Conservation (phyloP, 1,140 invertebrate genomes). For the Drosophila auraria region DNA sequence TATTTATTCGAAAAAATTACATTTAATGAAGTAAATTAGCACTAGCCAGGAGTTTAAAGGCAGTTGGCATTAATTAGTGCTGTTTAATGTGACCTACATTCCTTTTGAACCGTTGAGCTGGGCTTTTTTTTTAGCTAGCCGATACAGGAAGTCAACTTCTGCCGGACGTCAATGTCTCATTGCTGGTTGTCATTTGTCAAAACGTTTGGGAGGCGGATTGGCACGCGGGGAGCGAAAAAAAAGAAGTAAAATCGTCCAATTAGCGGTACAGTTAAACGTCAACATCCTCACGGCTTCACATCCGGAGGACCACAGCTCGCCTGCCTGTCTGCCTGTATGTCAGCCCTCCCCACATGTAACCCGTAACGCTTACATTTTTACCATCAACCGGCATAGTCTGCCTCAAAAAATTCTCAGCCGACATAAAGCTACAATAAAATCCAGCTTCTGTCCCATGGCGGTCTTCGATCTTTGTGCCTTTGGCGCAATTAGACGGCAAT, state of each 20-base stretch:
- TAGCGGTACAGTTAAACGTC: conserved; percentile 82
- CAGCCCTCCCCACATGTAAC: conserved; percentile 50
- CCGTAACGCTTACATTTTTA: conserved; percentile 79
- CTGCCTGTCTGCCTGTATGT: conserved; percentile 7
- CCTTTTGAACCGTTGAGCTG: conserved; percentile 37
- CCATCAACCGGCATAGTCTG: conserved; percentile 70
- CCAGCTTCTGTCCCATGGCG: conserved; percentile 46
- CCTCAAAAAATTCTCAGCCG: conserved; percentile 64
- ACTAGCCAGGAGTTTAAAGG: conserved; percentile 18
- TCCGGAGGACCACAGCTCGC: conserved; percentile 57
- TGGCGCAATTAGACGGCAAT: conserved; percentile 68
- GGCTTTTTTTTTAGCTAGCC: conserved; percentile 21
- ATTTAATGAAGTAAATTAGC: conserved; percentile 13
- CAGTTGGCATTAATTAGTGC: conserved; percentile 41
- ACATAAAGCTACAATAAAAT: conserved; percentile 44
- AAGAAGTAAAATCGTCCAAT: conserved; percentile 72
- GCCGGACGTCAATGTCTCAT: conserved; percentile 51
- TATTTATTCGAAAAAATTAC: conserved; percentile 15
- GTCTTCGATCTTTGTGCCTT: conserved; percentile 29
- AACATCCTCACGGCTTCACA: conserved; percentile 80
- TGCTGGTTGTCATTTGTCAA: conserved; percentile 71
- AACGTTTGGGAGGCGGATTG: conserved; percentile 42
- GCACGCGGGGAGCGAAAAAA: conserved; percentile 10
- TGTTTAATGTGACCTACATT: conserved; percentile 59
- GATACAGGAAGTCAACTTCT: conserved; percentile 49